Percentiles rank a stretch among this genome's conserved stretches.
Evolutionary conservation across 2,797 vertebrate species (phyloP).

Genomic region (Luscinia luscinia): DNA sequence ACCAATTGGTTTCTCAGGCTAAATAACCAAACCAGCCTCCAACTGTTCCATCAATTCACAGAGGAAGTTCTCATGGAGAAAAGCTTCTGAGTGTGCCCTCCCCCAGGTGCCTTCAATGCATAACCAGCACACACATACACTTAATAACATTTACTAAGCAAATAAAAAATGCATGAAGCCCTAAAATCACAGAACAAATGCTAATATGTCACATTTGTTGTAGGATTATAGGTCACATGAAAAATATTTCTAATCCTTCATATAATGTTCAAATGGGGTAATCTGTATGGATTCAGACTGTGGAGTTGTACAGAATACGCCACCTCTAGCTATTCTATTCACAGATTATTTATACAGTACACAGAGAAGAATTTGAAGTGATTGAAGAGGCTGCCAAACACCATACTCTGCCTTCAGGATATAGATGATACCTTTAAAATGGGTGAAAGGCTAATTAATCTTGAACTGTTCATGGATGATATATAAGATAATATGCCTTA

Average conservation of each 20-base stretch:
- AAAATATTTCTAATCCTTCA: conserved; percentile 18
- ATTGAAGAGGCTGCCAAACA: conserved; percentile 59
- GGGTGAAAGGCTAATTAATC: conserved; percentile 71
- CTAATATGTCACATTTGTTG: background rate
- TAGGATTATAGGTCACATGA: background rate
- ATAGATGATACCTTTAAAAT: conserved; percentile 67
- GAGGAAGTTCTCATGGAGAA: too few relatives aligned
- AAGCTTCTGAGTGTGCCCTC: too few relatives aligned
- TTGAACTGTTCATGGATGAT: conserved; percentile 40
- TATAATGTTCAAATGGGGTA: background rate
- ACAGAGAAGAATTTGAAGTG: conserved; percentile 53
- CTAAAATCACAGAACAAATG: conserved; percentile 18
- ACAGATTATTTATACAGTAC: conserved; percentile 52
- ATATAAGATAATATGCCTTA: conserved; percentile 43
- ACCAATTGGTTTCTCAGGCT: too few relatives aligned
- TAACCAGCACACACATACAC: background rate
- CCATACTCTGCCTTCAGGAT: conserved; percentile 53
- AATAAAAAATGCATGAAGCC: conserved; percentile 26
- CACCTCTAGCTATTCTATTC: background rate
- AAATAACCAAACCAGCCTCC: too few relatives aligned
- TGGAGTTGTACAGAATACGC: background rate
- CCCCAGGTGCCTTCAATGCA: too few relatives aligned
- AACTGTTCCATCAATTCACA: too few relatives aligned
- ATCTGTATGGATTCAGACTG: background rate
- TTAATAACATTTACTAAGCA: conserved; percentile 12